phyloP scores from a whole-genome alignment of 1,140 invertebrate species.

The Drosophila obscura region DNA sequence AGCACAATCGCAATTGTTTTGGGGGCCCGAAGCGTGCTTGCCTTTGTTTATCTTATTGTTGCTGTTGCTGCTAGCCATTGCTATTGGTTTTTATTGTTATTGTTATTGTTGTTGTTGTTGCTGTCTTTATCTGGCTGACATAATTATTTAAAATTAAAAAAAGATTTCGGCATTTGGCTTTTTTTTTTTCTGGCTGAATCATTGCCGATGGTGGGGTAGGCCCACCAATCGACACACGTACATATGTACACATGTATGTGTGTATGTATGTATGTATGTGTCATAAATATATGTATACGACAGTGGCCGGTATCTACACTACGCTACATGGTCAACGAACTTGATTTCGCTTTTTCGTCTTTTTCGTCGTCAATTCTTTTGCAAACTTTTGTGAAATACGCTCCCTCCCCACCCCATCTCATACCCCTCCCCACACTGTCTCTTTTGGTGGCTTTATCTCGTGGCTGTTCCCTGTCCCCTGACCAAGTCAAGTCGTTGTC shows the following conservation, averaged over 20 bases:
- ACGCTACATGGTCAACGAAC: constrained; percentile 71
- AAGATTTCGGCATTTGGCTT: constrained; percentile 25
- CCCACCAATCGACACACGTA: constrained; percentile 7
- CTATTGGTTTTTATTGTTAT: constrained; percentile 6
- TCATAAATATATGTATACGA: no score
- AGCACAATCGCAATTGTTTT: constrained; percentile 47
- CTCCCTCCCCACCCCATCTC: not conserved
- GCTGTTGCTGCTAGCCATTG: constrained; percentile 23
- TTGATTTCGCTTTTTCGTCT: constrained; percentile 6
- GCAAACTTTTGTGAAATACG: constrained; percentile 71
- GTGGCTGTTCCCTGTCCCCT: constrained; percentile 8
- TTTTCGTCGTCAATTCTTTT: constrained; percentile 24
- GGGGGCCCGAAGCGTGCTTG: constrained; percentile 58
- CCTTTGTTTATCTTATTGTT: constrained; percentile 49
- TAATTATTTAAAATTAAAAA: constrained; percentile 76
- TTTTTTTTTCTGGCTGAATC: constrained; percentile 67
- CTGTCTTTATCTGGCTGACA: constrained; percentile 56
- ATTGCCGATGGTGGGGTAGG: constrained; percentile 22
- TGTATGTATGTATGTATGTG: no score
- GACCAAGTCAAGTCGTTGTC: constrained; percentile 39
- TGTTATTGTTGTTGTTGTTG: constrained; percentile 16
- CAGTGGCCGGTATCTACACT: constrained; percentile 34
- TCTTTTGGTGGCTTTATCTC: not conserved
- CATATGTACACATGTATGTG: not conserved
- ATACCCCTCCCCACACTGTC: no score